Evolutionary conservation across 2,113 vertebrate species (phyloP), one percentile per base, ranked within the genome.

Genomic region (Thunnus thynnus): DNA sequence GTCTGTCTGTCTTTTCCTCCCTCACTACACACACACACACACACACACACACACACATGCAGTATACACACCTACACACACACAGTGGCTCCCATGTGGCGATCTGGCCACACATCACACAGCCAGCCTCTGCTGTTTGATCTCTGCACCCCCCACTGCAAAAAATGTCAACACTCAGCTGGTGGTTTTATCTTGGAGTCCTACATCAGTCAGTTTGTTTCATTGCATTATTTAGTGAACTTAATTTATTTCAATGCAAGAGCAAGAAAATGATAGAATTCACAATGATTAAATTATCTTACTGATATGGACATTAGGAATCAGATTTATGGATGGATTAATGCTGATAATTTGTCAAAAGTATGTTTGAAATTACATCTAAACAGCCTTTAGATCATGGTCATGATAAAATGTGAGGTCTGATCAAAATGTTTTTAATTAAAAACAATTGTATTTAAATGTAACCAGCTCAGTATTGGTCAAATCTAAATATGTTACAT

Each of bases 81-180:
- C 32, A 36, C 55, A 76, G 48, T 48, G 56, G 73, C 60, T 72
- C 71, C 82, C 86, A 85, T 83, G 76, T 80, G 67, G 78, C 7
- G 90, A 94, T 91, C 94, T 97, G 97, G 96, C 96, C 94, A 41
- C 70, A 97, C 96, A 97, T 96, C 96, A 97, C 96, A 97, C 94
- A 65, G 92, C 69, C 78, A 87, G 22, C 86, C 89, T 46, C 51
- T 3, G 69, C 80, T 72, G 95, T 97, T 96, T 97, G 96, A 97
- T 97, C 95, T 95, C 86, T 93, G 36, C 14, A 63, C 52, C 55
- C 25, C 44, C 73, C 57, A 8, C 77, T 85, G 68, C 4, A 71
- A 80, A 62, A 86, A 73, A 69, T 69, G 20, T 72, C 51, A 20
- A 27, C 57, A 25, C 52, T 27, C 50, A 48, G 44, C 30, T 56